Evolutionary conservation across 2,888 invertebrate genomes (phyloP), one percentile per base, ranked within the genome.

Genomic region (Scaptomyza flava): DNA sequence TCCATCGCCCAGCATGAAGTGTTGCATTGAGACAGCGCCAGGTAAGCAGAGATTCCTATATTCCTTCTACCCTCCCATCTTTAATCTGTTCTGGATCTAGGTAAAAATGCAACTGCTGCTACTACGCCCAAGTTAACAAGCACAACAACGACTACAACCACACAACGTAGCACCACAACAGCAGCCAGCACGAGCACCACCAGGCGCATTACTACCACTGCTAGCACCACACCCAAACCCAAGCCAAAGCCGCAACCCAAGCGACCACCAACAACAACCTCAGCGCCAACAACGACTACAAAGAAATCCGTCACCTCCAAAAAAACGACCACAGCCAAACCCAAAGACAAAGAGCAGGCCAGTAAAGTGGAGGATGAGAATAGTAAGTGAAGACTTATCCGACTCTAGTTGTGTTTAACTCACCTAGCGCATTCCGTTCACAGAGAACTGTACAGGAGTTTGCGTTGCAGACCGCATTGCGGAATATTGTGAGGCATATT

Each of bases 401-500:
- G 8, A 12, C 6, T 1, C 9, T n/a, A 4, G 6, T 4, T 34
- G 11, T 46, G 11, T 14, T 31, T 20, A 36, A 3, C 7, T 27
- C 2, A 45, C 6, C 9, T 6, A 9, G 8, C 1, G 4, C 7
- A 20, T 1, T 8, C 9, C 7, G 11, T 2, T 1, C 9, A 0
- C 80, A 75, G 90, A 89, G 51, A 81, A 88, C 33, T 97, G 97
- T 83, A 95, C 95, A 0, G 97, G 97, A 4, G 95, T 97, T 7
- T 98, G 98, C 89, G 96, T 97, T 59, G 95, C 96, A 23, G 95
- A 96, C 54, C 93, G 95, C 27, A 95, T 97, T 68, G 95, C 96
- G 0, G 95, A 95, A 88, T 97, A 97, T 91, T 98, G 98, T 90
- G 96, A 97, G 85, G 97, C 96, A 0, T 96, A 97, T 79, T 92